Evolutionary conservation across 2,888 invertebrate genomes (phyloP).

Genomic region (Zaprionus lineosus): DNA sequence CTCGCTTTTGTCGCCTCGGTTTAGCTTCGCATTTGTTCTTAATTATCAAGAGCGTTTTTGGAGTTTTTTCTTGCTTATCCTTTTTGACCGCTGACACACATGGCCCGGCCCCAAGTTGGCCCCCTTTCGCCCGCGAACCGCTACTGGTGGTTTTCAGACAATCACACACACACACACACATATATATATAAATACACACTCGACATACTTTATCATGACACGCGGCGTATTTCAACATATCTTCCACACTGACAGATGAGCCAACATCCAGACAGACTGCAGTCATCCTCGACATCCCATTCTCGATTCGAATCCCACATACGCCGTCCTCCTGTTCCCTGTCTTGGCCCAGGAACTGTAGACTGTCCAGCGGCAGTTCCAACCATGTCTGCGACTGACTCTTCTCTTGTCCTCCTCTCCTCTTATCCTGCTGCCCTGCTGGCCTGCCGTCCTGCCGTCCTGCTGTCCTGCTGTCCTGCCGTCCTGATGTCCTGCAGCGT

Average conservation of each 20-base stretch:
- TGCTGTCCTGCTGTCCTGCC: slow-evolving; percentile 29
- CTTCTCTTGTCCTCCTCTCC: neutral
- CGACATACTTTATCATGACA: slow-evolving; percentile 74
- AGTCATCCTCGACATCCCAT: no score
- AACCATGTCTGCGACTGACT: slow-evolving; percentile 20
- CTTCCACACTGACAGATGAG: slow-evolving; percentile 77
- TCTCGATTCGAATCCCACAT: no score
- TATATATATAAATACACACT: no score
- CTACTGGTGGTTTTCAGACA: slow-evolving; percentile 18
- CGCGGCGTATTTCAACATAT: slow-evolving; percentile 78
- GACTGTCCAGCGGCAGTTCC: slow-evolving; percentile 19
- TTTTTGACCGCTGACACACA: slow-evolving; percentile 47
- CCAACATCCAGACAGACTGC: slow-evolving; percentile 67
- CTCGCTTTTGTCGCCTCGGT: slow-evolving; percentile 50
- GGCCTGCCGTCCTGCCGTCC: slow-evolving; percentile 21
- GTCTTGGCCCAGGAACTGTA: neutral
- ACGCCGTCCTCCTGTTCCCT: neutral
- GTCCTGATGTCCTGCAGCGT: slow-evolving; percentile 34
- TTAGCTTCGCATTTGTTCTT: slow-evolving; percentile 73
- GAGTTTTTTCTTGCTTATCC: slow-evolving; percentile 13
- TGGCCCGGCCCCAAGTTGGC: slow-evolving; percentile 37
- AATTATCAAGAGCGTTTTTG: slow-evolving; percentile 65
- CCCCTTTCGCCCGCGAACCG: slow-evolving; percentile 22
- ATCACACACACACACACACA: slow-evolving; percentile 24
- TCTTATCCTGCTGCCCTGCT: slow-evolving; percentile 1